Percentiles rank a stretch among this genome's conserved stretches.
phyloP scores from a whole-genome alignment of 2,888 invertebrate species.

The Cheiracanthium punctorium region DNA sequence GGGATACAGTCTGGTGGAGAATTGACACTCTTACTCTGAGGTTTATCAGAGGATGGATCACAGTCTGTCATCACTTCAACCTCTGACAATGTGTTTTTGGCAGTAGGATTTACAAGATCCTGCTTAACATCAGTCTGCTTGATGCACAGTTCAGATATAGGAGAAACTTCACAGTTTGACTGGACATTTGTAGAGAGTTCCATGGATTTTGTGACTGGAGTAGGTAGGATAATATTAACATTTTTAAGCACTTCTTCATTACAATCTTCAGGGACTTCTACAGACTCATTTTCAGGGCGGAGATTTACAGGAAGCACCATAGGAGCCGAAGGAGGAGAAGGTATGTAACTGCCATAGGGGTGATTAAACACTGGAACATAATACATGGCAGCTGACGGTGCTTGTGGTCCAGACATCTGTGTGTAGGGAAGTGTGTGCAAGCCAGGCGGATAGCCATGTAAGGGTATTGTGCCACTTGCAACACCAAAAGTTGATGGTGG shows the following conservation, averaged over 20 bases:
- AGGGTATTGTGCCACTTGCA: conserved; percentile 47
- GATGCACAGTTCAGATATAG: conserved; percentile 10
- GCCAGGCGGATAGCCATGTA: conserved; percentile 64
- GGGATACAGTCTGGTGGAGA: conserved; percentile 41
- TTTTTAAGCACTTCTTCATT: conserved; percentile 16
- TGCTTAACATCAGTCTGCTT: neutral
- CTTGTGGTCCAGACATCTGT: conserved; percentile 59
- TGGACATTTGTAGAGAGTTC: conserved; percentile 31
- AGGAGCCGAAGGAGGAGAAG: conserved; percentile 51
- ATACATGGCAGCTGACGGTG: conserved; percentile 61
- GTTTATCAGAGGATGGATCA: conserved; percentile 41
- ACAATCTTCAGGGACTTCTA: neutral
- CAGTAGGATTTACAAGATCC: conserved; percentile 16
- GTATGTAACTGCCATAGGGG: conserved; percentile 48
- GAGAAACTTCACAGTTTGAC: conserved; percentile 34
- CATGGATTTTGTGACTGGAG: neutral
- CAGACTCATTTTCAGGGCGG: conserved; percentile 30
- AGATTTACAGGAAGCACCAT: conserved; percentile 60
- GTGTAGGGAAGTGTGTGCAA: conserved; percentile 60
- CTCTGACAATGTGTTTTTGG: conserved; percentile 50
- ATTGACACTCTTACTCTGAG: conserved; percentile 30
- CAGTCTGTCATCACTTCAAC: conserved; percentile 34
- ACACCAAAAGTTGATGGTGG: conserved; percentile 54
- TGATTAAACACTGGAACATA: conserved; percentile 68
- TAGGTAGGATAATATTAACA: neutral